These are phyloP conservation scores for Megaptera novaeangliae DNA, from an alignment of 2,113 vertebrate species.

Conservation along the genomic window DNA sequence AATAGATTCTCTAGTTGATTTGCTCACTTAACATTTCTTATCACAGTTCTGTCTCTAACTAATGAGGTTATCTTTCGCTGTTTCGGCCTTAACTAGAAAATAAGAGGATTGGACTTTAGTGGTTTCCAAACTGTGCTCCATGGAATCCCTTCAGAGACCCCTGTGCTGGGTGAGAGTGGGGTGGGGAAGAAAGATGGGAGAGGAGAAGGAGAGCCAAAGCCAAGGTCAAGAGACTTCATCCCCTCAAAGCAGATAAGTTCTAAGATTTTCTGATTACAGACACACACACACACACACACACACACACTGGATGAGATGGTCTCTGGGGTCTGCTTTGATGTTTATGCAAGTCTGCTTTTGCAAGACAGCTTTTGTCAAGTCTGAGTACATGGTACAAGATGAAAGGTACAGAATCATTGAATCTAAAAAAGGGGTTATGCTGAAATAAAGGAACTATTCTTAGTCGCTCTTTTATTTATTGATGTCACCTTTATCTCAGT, in stretches of 20 bases:
- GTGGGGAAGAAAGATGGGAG: not conserved
- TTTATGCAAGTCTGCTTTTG: not conserved
- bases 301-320: not conserved
- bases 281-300: not conserved
- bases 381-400: not conserved
- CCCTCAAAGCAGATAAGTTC: not conserved
- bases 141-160: not conserved
- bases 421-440: not conserved
- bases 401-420: not conserved
- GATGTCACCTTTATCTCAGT: not conserved
- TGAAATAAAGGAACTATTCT: not conserved
- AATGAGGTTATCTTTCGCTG: not conserved
- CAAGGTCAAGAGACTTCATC: not conserved
- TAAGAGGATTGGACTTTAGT: not conserved
- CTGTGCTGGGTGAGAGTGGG: not conserved
- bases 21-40: constrained; percentile 7
- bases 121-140: not conserved
- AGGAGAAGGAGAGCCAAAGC: not conserved
- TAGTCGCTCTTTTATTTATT: not conserved
- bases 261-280: not conserved
- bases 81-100: not conserved
- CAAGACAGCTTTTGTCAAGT: not conserved
- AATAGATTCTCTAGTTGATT: not conserved
- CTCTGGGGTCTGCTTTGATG: not conserved
- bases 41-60: not conserved